Evolutionary conservation across 2,797 vertebrate genomes (phyloP).

Genomic region (Acipenser ruthenus): DNA sequence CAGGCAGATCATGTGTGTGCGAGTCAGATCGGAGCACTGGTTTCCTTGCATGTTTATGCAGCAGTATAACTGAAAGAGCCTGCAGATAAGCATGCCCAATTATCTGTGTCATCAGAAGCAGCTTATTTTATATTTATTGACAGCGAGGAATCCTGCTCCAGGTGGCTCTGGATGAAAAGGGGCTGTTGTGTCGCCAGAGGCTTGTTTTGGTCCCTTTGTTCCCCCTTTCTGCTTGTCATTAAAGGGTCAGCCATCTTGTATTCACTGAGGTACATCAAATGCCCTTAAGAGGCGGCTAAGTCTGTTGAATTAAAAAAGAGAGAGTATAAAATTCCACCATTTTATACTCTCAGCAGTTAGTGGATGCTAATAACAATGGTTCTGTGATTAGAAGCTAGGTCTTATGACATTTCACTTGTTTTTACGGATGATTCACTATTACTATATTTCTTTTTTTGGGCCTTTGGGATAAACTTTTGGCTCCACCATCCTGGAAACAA

Average conservation of each 20-base stretch:
- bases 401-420: no score
- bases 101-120: not conserved
- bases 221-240: conserved; percentile 1
- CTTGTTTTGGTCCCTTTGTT: conserved; percentile 6
- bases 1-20: no score
- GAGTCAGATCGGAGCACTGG: no score
- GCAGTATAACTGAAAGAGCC: not conserved
- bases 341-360: not conserved
- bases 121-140: conserved; percentile 10
- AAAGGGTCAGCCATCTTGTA: conserved; percentile 2
- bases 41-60: not conserved
- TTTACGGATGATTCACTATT: no score
- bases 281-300: not conserved
- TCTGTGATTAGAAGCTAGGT: no score
- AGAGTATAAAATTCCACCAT: no score
- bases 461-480: no score
- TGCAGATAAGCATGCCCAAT: not conserved
- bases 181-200: conserved; percentile 5
- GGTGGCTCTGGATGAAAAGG: conserved; percentile 3
- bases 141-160: conserved; percentile 1
- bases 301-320: not conserved
- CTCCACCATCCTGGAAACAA: no score
- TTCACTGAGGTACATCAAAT: not conserved
- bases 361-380: no score
- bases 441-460: no score